Evolutionary conservation across 1,140 invertebrate species (phyloP), one percentile per base, ranked within the genome.

Genomic region (Bemisia tabaci): DNA sequence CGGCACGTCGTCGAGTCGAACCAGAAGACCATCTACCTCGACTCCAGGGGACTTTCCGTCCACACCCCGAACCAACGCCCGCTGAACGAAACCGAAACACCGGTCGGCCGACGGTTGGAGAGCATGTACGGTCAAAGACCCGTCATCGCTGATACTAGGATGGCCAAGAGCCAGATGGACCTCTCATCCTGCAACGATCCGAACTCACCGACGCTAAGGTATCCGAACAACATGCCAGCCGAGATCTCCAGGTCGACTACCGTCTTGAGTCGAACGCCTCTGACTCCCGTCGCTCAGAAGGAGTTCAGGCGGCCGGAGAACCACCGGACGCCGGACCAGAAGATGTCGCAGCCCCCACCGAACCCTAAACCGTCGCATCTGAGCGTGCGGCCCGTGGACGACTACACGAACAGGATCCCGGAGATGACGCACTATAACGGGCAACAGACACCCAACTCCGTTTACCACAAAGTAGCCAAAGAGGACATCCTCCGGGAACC

Each of bases 81-180:
- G n/a, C 24, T 61, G 24, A 61, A 61, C 60, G 60, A 24, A 5
- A 61, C 5, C 60, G 60, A 61, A 61, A 61, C n/a, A 5, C n/a
- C 60, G 24, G n/a, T 22, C 60, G n/a, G 60, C 24, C 60, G 60
- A 61, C n/a, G 60, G 22, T 9, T 61, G 60, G n/a, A 61, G 22
- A 22, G 60, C 5, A n/a, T 61, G 9, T 61, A 61, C 22, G 60
- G 60, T 22, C 24, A 22, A 61, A 61, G 60, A 61, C 5, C 5
- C 11, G 22, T 48, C 5, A 48, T 48, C 5, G 17, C 33, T 9
- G 33, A 48, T 17, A 48, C 33, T 9, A 48, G 33, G 33, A 48
- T 48, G 33, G 33, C 33, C 5, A 48, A 48, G 33, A 48, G 33
- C 33, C 33, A 48, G 17, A 48, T 48, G 17, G 33, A 48, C 17